These are phyloP conservation scores for Dendropsophus ebraccatus DNA, from an alignment of 2,113 vertebrate genomes.

Conservation along the genomic window DNA sequence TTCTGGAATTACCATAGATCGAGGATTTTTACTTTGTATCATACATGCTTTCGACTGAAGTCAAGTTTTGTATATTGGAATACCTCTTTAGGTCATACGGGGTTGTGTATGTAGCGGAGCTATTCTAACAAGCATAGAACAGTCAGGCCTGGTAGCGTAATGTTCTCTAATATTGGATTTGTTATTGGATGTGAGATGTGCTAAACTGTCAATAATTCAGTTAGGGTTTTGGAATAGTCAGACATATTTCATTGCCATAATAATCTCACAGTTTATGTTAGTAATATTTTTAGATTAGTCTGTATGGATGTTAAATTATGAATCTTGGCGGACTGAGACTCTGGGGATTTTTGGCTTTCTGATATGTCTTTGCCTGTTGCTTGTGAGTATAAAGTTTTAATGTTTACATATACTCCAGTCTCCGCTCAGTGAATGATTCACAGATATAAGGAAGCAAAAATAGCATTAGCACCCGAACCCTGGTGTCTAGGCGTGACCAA, in stretches of 20 bases:
- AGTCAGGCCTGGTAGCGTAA: not conserved
- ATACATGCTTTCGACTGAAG: too few relatives aligned
- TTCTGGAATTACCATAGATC: too few relatives aligned
- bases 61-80: too few relatives aligned
- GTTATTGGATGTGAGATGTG: not conserved
- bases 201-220: slow-evolving; percentile 15
- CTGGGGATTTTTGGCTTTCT: not conserved
- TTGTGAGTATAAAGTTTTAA: slow-evolving; percentile 1
- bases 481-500: not conserved
- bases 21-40: too few relatives aligned
- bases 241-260: slow-evolving; percentile 19
- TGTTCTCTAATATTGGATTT: not conserved
- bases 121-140: not conserved
- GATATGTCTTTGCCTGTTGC: not conserved
- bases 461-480: not conserved
- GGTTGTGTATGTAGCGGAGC: not conserved
- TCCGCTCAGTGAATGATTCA: not conserved
- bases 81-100: not conserved
- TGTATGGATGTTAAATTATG: slow-evolving; percentile 3
- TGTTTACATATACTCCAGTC: not conserved
- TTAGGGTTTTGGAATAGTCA: slow-evolving; percentile 2
- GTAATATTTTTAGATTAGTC: slow-evolving; percentile 8
- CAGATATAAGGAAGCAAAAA: not conserved
- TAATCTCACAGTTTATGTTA: slow-evolving; percentile 10
- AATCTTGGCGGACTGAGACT: not conserved